Base-by-base conservation (phyloP, 53 echinoderm and acorn worm species). In the Pentamera pediparva region DNA sequence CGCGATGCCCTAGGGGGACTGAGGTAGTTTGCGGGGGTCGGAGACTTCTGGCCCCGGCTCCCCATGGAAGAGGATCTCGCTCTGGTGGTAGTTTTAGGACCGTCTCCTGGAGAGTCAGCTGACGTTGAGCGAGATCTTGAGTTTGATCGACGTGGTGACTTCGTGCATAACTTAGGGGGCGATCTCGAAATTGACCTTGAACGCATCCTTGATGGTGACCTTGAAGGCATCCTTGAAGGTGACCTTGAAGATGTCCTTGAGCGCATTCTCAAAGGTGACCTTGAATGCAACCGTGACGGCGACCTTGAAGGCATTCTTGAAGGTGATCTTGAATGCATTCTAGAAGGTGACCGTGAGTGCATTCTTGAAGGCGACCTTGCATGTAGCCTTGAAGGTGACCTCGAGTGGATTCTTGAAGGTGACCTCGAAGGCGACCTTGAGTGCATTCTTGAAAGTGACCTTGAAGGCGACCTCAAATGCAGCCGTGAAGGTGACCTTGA, bases 191-290 rank as follows among this genome's bases (percentile, higher is more conserved):
- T n/a, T 32, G 76, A 75, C 35, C 71, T 69, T 19, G 88, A 87
- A 9, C 55, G 53, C 57, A 79, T 80, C 26, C 52, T 38, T 38
- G 75, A n/a, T n/a, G n/a, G n/a, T n/a, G n/a, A n/a, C n/a, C n/a
- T n/a, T n/a, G n/a, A n/a, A n/a, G n/a, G n/a, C 32, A 73, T 69
- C 35, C 71, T 69, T 19, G 88, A 87, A 9, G 45, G 53, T 63
- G 77, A 84, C 26, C 52, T 38, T 38, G 75, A n/a, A n/a, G n/a
- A n/a, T n/a, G n/a, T n/a, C n/a, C n/a, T n/a, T n/a, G n/a, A n/a
- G n/a, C n/a, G n/a, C 32, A 73, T 69, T 29, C 71, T 69, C n/a
- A 85, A 87, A n/a, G n/a, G n/a, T n/a, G n/a, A 82, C 33, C 85
- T 61, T 9, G 85, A 80, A 15, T 35, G 35, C 6, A 63, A 34